These are phyloP conservation scores for Parauchenoglanis punctatus DNA, from an alignment of 2,797 vertebrate species.

Conservation along the genomic window DNA sequence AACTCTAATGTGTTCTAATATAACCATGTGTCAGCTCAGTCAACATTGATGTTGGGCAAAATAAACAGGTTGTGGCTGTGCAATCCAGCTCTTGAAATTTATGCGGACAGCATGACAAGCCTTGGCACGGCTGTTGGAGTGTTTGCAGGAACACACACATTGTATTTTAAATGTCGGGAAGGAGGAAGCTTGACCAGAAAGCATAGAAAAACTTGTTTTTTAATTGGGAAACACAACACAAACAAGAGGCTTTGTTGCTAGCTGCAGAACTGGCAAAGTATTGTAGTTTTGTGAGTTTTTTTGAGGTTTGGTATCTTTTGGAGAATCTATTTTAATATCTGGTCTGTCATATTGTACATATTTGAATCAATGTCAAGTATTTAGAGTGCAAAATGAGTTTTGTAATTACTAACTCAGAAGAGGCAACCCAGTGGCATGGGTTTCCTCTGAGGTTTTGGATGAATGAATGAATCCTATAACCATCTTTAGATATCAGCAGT, in stretches of 20 bases:
- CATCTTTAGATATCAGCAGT: not conserved
- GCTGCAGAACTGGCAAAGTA: not conserved
- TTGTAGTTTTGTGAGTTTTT: not conserved
- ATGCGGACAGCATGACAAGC: not conserved
- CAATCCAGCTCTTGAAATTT: slow-evolving; percentile 15
- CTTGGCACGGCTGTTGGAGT: not conserved
- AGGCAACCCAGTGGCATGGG: not conserved
- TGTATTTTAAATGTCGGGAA: not conserved
- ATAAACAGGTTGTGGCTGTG: slow-evolving; percentile 10
- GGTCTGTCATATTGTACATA: not conserved
- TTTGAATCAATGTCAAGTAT: not conserved
- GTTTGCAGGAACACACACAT: not conserved
- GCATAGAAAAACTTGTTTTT: not conserved
- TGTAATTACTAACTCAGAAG: not conserved
- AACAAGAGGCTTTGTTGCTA: not conserved
- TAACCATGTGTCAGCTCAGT: slow-evolving; percentile 20
- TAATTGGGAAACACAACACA: not conserved
- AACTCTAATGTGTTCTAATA: not conserved
- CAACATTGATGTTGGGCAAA: not conserved
- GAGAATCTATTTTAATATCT: not conserved
- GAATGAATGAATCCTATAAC: not conserved
- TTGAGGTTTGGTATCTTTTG: not conserved
- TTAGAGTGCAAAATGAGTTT: not conserved
- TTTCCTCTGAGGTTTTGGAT: not conserved
- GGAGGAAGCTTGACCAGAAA: not conserved